These are phyloP conservation scores for Caerostris extrusa DNA, from an alignment of 1,140 invertebrate species.

Conservation along the genomic window DNA sequence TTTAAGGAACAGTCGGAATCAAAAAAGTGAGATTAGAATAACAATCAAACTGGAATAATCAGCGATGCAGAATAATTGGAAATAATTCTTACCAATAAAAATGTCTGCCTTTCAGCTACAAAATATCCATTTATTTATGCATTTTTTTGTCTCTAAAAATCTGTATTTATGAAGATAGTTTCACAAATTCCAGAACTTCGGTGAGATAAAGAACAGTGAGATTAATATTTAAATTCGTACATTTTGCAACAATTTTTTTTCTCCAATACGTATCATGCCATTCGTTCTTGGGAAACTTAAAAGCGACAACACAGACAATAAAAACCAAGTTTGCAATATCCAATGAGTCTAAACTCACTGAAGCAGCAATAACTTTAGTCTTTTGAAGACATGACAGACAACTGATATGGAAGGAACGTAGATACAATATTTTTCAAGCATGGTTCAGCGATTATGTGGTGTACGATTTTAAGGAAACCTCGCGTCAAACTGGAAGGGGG, in stretches of 20 bases:
- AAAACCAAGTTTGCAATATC: background rate
- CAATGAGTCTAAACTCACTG: constrained; percentile 16
- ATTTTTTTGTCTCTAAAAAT: background rate
- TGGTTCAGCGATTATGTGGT: background rate
- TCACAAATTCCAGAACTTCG: background rate
- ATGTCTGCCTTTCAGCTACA: background rate
- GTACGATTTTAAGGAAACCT: background rate
- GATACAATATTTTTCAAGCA: constrained; percentile 42
- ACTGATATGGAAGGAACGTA: background rate
- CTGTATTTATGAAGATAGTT: background rate
- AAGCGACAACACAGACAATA: background rate
- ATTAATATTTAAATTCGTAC: constrained; percentile 9
- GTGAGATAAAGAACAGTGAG: background rate
- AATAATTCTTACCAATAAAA: background rate
- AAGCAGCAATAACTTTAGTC: constrained; percentile 65
- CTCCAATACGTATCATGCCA: background rate
- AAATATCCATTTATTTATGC: background rate
- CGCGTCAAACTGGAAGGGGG: background rate
- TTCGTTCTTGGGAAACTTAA: background rate
- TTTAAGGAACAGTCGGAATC: background rate
- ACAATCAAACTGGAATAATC: background rate
- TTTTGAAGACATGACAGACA: constrained; percentile 49
- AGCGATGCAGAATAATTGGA: constrained; percentile 1
- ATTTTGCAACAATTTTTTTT: background rate
- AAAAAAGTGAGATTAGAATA: background rate